Base-by-base conservation (phyloP, 53 echinoderm and acorn worm species). In the Crossaster papposus region DNA sequence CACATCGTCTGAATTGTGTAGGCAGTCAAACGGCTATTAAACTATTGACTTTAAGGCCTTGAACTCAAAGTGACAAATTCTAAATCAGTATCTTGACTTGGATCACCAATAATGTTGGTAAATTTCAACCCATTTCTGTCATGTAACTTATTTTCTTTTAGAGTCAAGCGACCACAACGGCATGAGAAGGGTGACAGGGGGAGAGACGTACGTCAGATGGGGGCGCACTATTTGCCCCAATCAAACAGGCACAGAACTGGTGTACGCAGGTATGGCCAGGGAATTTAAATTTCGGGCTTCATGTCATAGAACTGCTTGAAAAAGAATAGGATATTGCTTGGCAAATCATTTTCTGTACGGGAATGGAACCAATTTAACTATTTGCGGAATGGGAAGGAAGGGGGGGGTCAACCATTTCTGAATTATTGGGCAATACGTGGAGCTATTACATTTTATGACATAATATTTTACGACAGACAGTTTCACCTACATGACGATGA, bases 191-290 rank as follows among this genome's bases (percentile, higher is more conserved):
- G 38, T 64, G 26, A 33, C 89, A 36, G 87, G 87, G 8, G 92
- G 92, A 33, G 83, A 68, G 8, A 76, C 65, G 22, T 92, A 92
- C 72, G 29, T 78, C 30, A 83, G 92, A 32, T 92, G 92, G 92
- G 92, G 92, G 64, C 92, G 92, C 79, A 92, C 92, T 65, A 83
- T 89, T 24, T 92, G 92, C 64, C 92, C 92, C 3, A 68, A 77
- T 1, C 70, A 81, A 8, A 64, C 82, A 23, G 89, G 89, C n/a
- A 89, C 92, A 23, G 77, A 92, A 63, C 33, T 89, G 22, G 89
- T 89, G 52, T 92, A 89, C 51, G 78, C 68, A 78, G 92, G 89
- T 83, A 74, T n/a, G 24, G 68, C 28, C 10, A 1, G 4, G 24
- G 3, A 23, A 44, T 44, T 3, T n/a, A n/a, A n/a, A n/a, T 64